Evolutionary conservation across 2,113 vertebrate genomes (phyloP).

Genomic region (Neomonachus schauinslandi): DNA sequence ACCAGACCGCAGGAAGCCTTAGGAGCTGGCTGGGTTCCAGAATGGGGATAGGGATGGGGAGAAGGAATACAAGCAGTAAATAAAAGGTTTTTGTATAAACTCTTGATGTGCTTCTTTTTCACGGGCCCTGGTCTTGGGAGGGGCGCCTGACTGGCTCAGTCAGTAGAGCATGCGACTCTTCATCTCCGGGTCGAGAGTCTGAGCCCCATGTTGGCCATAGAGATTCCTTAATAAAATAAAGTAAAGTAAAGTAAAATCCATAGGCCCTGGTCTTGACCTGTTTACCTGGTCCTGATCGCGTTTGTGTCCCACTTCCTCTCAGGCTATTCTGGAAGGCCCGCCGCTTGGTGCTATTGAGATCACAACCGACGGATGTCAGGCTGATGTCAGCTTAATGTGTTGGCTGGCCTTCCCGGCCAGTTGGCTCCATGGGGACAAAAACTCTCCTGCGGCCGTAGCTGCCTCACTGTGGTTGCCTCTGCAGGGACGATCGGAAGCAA

Average conservation of each 20-base stretch:
- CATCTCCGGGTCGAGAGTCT: background rate
- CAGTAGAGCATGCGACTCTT: background rate
- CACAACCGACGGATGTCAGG: background rate
- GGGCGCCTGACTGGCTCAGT: background rate
- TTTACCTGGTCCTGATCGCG: background rate
- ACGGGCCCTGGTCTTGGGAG: background rate
- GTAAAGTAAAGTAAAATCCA: background rate
- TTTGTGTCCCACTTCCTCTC: background rate
- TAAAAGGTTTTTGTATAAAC: conserved; percentile 81
- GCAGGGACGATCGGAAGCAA: background rate
- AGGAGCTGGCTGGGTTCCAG: conserved; percentile 61
- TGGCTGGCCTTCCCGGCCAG: background rate
- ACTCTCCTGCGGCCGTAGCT: background rate
- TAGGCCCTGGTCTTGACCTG: background rate
- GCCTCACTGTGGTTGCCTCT: background rate
- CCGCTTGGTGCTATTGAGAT: background rate
- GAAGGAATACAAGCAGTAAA: conserved; percentile 70
- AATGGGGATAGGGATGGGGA: background rate
- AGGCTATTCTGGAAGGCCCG: background rate
- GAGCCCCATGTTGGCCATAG: background rate
- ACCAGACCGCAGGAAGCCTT: conserved; percentile 40
- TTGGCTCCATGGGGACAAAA: background rate
- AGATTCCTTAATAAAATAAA: background rate
- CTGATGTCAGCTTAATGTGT: background rate
- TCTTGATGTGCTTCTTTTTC: conserved; percentile 35